These are phyloP conservation scores for Solenopsis invicta DNA, from an alignment of 1,140 invertebrate genomes.

Conservation along the genomic window DNA sequence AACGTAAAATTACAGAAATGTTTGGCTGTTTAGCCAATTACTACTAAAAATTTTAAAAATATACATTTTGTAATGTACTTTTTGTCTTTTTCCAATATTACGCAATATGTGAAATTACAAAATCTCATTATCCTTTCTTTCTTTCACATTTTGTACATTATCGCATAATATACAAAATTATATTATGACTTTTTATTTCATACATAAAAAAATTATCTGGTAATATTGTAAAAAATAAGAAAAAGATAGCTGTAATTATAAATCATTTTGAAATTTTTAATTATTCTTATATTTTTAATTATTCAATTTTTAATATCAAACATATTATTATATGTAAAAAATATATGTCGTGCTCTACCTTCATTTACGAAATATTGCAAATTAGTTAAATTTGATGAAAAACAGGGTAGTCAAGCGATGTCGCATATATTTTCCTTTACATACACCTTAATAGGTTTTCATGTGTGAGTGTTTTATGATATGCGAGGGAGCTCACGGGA, in stretches of 20 bases:
- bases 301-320: constrained; percentile 33
- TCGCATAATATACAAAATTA: too few relatives aligned
- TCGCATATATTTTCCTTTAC: constrained; percentile 6
- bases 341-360: background rate
- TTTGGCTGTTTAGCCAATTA: background rate
- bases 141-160: background rate
- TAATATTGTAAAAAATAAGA: background rate
- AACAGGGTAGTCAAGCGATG: background rate
- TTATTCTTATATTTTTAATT: background rate
- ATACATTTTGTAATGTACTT: background rate
- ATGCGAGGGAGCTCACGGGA: background rate
- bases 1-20: constrained; percentile 14
- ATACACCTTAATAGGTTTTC: constrained; percentile 16
- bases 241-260: background rate
- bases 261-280: background rate
- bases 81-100: background rate
- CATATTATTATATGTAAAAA: constrained; percentile 12
- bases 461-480: constrained; percentile 6
- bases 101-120: background rate
- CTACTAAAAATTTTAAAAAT: background rate
- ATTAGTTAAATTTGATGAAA: constrained; percentile 18
- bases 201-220: background rate
- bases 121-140: background rate
- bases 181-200: background rate
- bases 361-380: constrained; percentile 13